A percentile compares a stretch with the other conserved stretches of the same genome.
Conservation (phyloP, 2,797 vertebrate species). For the Emydoidea blandingii region DNA sequence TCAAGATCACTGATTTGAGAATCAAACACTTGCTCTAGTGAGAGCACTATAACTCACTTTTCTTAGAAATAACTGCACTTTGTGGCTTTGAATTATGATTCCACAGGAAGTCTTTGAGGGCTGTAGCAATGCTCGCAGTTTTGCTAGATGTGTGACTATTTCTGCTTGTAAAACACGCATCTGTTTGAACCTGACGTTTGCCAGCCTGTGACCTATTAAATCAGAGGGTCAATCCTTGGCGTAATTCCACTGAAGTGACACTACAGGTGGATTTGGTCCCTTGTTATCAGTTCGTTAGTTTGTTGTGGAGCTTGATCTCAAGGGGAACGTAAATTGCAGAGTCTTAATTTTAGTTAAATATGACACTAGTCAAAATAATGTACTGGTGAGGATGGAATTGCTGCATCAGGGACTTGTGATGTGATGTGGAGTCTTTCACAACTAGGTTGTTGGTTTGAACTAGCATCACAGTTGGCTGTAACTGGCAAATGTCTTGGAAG, state of each 20-base stretch:
- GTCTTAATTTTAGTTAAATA: no score
- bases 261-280: conserved; percentile 9
- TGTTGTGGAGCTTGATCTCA: background rate
- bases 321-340: conserved; percentile 18
- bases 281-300: background rate
- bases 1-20: background rate
- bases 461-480: background rate
- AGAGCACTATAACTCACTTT: background rate
- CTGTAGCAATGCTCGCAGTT: background rate
- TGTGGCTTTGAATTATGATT: background rate
- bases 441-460: background rate
- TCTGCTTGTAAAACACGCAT: conserved; percentile 22
- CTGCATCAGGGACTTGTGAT: background rate
- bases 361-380: no score
- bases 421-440: rapidly evolving
- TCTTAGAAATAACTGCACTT: background rate
- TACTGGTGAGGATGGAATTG: background rate
- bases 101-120: background rate
- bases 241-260: conserved; percentile 47
- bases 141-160: conserved; percentile 8
- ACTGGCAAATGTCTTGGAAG: background rate
- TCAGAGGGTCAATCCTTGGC: conserved; percentile 34
- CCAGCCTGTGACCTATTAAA: conserved; percentile 33
- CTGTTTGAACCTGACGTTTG: conserved; percentile 9
- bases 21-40: background rate